These are phyloP conservation scores for Melopsittacus undulatus DNA, from an alignment of 2,797 vertebrate genomes.

Conservation along the genomic window DNA sequence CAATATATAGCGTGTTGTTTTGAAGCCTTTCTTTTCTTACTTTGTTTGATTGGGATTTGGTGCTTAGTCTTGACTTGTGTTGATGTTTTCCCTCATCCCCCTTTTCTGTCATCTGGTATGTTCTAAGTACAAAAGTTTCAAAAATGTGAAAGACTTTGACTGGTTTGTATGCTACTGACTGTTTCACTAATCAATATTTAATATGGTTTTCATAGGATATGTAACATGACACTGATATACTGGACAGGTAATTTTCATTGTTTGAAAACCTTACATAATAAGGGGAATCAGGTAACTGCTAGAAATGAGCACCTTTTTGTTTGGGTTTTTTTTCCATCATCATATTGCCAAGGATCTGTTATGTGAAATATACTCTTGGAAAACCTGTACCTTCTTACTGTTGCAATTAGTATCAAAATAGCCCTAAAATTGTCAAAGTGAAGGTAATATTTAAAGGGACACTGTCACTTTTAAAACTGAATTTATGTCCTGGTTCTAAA, in stretches of 20 bases:
- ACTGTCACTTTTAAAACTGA: background rate
- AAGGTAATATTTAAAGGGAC: slow-evolving; percentile 56
- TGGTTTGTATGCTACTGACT: slow-evolving; percentile 55
- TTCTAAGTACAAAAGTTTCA: slow-evolving; percentile 36
- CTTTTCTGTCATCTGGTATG: background rate
- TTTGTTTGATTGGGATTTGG: background rate
- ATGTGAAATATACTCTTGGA: background rate
- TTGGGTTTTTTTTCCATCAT: background rate
- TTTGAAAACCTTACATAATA: slow-evolving; percentile 67
- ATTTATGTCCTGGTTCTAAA: background rate
- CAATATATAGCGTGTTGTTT: background rate
- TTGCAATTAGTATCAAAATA: background rate
- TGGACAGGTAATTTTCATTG: slow-evolving; percentile 74
- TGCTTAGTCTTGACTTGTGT: background rate
- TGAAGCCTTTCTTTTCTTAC: background rate
- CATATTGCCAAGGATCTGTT: slow-evolving; percentile 62
- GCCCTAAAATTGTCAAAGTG: background rate
- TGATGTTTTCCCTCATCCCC: background rate
- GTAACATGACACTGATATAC: slow-evolving; percentile 77
- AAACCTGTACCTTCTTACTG: background rate
- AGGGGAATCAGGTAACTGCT: slow-evolving; percentile 67
- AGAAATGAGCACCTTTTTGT: slow-evolving; percentile 66
- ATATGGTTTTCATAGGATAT: slow-evolving; percentile 76
- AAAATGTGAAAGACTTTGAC: slow-evolving; percentile 55
- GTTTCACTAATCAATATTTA: slow-evolving; percentile 74